A percentile compares a stretch with the other conserved stretches of the same genome.
Evolutionary conservation across 2,113 vertebrate genomes (phyloP).

Genomic region (Rostratula benghalensis): DNA sequence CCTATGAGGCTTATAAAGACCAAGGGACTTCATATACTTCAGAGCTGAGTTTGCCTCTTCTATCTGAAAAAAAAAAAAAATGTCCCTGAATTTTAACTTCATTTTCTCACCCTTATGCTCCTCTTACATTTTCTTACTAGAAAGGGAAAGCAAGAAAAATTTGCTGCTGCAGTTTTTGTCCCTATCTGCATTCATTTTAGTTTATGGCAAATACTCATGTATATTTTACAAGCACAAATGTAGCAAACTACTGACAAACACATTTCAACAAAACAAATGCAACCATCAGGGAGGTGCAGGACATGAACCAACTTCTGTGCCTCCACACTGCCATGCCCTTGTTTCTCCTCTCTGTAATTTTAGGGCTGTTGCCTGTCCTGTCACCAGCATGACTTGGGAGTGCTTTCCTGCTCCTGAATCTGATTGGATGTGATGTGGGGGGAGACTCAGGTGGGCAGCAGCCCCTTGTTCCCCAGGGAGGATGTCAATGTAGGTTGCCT

Average conservation of each 20-base stretch:
- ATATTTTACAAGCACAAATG: neutral
- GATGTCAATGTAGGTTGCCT: neutral
- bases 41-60: neutral
- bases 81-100: neutral
- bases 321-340: neutral
- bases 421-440: fast-evolving
- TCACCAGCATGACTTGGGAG: fast-evolving
- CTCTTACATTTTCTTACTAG: neutral
- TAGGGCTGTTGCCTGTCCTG: neutral
- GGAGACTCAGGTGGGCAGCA: neutral
- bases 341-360: neutral
- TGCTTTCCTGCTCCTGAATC: neutral
- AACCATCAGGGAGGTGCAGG: neutral
- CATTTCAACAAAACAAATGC: neutral
- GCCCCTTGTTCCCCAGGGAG: neutral
- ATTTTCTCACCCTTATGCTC: neutral
- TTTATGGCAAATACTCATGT: neutral
- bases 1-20: neutral
- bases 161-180: neutral
- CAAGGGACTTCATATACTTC: neutral
- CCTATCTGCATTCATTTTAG: neutral
- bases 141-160: neutral
- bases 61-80: neutral
- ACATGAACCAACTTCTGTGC: neutral
- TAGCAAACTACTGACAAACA: neutral